Evolutionary conservation across 2,113 vertebrate species (phyloP).

Genomic region (Cottus gobio): DNA sequence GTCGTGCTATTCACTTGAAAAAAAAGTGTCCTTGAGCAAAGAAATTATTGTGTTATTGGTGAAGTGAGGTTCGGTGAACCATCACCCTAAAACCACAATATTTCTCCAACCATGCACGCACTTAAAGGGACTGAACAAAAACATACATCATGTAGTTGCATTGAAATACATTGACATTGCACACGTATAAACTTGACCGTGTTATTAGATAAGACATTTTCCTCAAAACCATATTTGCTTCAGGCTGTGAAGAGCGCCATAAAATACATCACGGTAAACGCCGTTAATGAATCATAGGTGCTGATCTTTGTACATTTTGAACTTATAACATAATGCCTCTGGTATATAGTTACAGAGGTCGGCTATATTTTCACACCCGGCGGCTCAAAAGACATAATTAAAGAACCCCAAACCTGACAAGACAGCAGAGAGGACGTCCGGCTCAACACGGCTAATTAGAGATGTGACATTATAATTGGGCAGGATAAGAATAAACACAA

Average conservation of each 20-base stretch:
- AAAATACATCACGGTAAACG: background rate
- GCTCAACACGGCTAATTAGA: constrained; percentile 55
- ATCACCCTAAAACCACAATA: background rate
- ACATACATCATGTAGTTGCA: background rate
- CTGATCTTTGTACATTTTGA: background rate
- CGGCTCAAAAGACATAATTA: constrained; percentile 21
- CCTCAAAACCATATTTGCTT: background rate
- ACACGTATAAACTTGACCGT: background rate
- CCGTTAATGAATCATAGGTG: background rate
- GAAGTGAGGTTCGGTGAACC: background rate
- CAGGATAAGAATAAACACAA: constrained; percentile 59
- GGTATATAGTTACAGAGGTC: background rate
- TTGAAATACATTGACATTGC: background rate
- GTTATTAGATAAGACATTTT: background rate
- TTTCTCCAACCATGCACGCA: background rate
- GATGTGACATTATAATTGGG: constrained; percentile 60
- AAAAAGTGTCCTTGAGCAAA: no score
- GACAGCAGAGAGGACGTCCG: constrained; percentile 10
- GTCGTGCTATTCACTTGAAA: no score
- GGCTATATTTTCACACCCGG: background rate
- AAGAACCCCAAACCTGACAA: constrained; percentile 3
- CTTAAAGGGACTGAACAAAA: background rate
- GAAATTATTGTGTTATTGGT: background rate
- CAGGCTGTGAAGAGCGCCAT: background rate
- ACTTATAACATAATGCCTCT: background rate